phyloP scores from a whole-genome alignment of 2,113 vertebrate species.

The Ceyx melanurus region DNA sequence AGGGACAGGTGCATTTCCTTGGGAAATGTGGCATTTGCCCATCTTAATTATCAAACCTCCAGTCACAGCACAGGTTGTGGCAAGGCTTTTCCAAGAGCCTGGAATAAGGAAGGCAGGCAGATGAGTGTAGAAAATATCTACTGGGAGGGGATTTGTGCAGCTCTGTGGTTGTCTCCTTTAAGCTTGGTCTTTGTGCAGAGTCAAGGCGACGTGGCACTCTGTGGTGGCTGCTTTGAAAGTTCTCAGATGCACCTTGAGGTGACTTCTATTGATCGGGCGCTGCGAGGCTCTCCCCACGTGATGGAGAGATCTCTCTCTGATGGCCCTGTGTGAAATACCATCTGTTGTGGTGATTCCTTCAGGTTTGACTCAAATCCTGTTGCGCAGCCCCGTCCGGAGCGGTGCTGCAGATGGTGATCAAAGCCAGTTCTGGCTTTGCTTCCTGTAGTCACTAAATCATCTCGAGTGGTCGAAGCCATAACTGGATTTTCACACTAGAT shows the following conservation, averaged over 20 bases:
- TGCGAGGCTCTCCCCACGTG: fast-evolving
- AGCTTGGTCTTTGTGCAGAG: neutral
- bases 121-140: neutral
- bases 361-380: neutral
- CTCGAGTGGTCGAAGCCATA: neutral
- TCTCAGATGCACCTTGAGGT: neutral
- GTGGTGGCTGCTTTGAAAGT: neutral
- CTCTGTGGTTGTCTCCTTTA: neutral
- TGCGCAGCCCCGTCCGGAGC: neutral
- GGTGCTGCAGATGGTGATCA: neutral
- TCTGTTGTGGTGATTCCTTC: neutral
- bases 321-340: neutral
- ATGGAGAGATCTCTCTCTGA: no score
- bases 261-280: neutral
- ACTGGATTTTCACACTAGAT: neutral
- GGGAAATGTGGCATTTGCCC: neutral
- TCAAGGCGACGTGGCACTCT: neutral
- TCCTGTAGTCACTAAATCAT: neutral
- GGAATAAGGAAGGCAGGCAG: fast-evolving
- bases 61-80: fast-evolving
- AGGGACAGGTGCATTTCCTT: neutral
- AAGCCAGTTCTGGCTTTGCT: fast-evolving
- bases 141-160: neutral
- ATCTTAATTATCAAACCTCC: neutral
- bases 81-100: neutral